A percentile compares a stretch with the other conserved stretches of the same genome.
Conservation (phyloP, 1,140 invertebrate genomes). For the Tenebrio molitor region DNA sequence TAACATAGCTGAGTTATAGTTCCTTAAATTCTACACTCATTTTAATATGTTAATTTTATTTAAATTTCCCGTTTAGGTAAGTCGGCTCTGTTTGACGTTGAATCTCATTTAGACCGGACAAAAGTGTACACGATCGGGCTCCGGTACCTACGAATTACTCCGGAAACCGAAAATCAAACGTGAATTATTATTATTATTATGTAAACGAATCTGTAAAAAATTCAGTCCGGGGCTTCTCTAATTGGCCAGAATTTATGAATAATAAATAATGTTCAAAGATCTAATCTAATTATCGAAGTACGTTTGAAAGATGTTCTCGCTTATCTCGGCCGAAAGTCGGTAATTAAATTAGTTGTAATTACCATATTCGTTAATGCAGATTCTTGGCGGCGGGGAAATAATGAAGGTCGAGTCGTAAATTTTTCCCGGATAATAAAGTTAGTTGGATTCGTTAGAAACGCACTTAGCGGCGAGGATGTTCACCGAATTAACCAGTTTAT, state of each 20-base stretch:
- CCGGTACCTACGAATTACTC: not conserved
- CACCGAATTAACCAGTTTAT: too few relatives aligned
- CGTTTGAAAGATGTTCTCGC: conserved; percentile 10
- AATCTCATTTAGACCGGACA: not conserved
- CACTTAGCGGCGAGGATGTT: too few relatives aligned
- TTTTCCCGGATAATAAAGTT: not conserved
- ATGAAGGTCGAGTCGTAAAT: not conserved
- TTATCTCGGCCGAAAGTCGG: conserved; percentile 10
- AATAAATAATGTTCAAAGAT: conserved; percentile 14
- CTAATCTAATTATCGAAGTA: conserved; percentile 27
- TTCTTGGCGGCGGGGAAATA: not conserved
- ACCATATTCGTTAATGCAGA: not conserved
- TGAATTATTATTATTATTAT: conserved; percentile 14
- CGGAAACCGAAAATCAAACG: conserved; percentile 4
- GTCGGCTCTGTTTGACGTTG: not conserved
- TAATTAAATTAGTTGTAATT: conserved; percentile 17
- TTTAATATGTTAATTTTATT: conserved; percentile 29
- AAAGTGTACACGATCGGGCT: too few relatives aligned
- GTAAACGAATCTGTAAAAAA: not conserved
- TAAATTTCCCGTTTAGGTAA: not conserved
- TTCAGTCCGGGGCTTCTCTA: not conserved
- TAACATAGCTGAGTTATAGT: conserved; percentile 9
- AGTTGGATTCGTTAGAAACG: not conserved
- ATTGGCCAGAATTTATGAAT: conserved; percentile 19
- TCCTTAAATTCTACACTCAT: conserved; percentile 21